These are phyloP conservation scores for Pachyseris speciosa DNA, from an alignment of 64 coral and sea anemone genomes.

Conservation along the genomic window DNA sequence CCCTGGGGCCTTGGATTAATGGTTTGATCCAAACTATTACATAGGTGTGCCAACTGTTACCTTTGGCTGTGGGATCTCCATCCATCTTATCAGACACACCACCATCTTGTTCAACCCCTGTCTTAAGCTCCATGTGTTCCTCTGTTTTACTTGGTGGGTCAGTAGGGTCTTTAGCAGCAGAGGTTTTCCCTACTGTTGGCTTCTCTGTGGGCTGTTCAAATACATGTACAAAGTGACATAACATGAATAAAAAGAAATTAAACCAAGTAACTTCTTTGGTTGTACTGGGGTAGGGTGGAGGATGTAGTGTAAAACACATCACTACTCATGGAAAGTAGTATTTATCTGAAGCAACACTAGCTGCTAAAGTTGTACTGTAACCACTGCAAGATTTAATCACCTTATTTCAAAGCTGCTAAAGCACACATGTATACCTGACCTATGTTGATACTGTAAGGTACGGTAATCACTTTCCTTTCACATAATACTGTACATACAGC, in stretches of 20 bases:
- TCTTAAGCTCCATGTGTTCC: not conserved
- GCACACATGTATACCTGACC: too few relatives aligned
- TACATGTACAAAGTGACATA: not conserved
- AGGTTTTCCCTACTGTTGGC: constrained; percentile 27
- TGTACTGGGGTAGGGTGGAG: too few relatives aligned
- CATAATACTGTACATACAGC: not conserved
- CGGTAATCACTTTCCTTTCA: too few relatives aligned
- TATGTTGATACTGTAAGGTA: too few relatives aligned
- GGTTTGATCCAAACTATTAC: not conserved
- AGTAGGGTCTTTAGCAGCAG: constrained; percentile 27
- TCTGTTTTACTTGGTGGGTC: constrained; percentile 32
- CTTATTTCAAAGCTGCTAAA: too few relatives aligned
- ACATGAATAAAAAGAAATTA: not conserved
- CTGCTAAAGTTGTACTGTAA: too few relatives aligned
- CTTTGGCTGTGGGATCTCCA: not conserved
- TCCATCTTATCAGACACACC: not conserved
- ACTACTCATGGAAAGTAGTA: too few relatives aligned
- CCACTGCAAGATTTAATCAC: too few relatives aligned
- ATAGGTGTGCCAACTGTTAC: not conserved
- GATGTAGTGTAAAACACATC: too few relatives aligned
- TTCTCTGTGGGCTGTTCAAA: constrained; percentile 24
- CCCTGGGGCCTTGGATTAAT: too few relatives aligned
- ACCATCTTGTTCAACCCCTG: not conserved
- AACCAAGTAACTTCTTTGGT: too few relatives aligned
- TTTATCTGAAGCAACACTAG: too few relatives aligned